Evolutionary conservation across 2,797 vertebrate species (phyloP), one percentile per base, ranked within the genome.

Genomic region (Pangasius larnaudii): DNA sequence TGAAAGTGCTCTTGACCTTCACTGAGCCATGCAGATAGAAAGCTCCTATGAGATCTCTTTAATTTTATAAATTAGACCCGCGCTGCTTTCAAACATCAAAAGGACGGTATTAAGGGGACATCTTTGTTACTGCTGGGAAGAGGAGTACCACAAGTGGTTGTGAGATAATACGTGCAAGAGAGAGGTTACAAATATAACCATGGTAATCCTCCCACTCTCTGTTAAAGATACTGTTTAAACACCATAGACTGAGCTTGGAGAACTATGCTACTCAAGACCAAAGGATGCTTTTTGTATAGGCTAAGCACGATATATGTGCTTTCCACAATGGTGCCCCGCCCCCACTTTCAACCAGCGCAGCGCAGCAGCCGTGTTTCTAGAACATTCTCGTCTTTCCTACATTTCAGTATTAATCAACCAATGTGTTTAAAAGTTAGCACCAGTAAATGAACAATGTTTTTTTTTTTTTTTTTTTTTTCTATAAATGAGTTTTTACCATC

Each of bases 1-100:
- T 90, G 85, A 88, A 90, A 88, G 91, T 67, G 67, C 83, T 82
- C 86, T 89, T 75, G 87, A 90, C 89, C 90, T 92, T 91, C 85
- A 49, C 61, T 56, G 53, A 86, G 91, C 49, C 58, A 27, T 87
- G 72, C 77, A 89, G 88, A 90, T 90, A 59, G 33, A 88, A 74
- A 77, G 61, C 67, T 63, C 49, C 56, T 46, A 75, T 77, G 59
- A 87, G 81, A 81, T 84, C 39, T 69, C 53, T 89, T 74, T 87
- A 91, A 86, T 89, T 89, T 87, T 27, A 80, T 56, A 81, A 90
- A 89, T 89, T 84, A 85, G 86, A 42, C 74, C 67, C 42, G 36
- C 13, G 42, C 33, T 79, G 39, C 84, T 67, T 63, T 89, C 69
- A 79, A 79, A n/a, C 83, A 86, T 88, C 69, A 84, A 88, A 91